Conservation (phyloP, 2,113 vertebrate genomes). For the Lichenostomus cassidix region DNA sequence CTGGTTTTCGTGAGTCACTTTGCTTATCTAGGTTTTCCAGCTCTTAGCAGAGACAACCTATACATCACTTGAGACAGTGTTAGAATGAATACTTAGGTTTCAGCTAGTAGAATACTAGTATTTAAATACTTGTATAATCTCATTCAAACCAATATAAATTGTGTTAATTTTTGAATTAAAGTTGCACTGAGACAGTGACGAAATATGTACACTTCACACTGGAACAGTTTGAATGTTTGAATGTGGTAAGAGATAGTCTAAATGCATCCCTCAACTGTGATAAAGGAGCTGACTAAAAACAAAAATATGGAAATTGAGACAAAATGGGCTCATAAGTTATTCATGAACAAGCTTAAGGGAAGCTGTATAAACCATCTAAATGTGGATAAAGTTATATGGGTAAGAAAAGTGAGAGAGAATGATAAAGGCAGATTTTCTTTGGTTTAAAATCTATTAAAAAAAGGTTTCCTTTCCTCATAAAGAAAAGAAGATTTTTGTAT, state of each 20-base stretch:
- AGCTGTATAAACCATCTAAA: neutral
- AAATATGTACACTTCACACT: neutral
- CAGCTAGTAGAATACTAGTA: neutral
- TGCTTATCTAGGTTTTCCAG: neutral
- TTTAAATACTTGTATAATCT: neutral
- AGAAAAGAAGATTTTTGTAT: neutral
- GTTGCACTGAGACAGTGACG: neutral
- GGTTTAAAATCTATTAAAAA: neutral
- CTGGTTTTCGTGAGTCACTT: neutral
- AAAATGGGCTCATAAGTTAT: neutral
- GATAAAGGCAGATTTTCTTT: neutral
- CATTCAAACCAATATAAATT: neutral
- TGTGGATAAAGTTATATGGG: neutral
- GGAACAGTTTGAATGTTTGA: neutral
- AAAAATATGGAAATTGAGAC: neutral
- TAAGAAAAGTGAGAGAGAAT: neutral
- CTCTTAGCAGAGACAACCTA: neutral
- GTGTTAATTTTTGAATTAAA: neutral
- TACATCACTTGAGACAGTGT: neutral
- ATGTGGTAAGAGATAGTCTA: neutral
- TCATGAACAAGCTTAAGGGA: neutral
- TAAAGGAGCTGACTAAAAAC: neutral
- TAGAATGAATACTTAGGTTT: neutral
- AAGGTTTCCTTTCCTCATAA: neutral
- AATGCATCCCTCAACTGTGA: neutral